Base-by-base conservation (phyloP, 2,888 invertebrate genomes). In the Sesia apiformis region DNA sequence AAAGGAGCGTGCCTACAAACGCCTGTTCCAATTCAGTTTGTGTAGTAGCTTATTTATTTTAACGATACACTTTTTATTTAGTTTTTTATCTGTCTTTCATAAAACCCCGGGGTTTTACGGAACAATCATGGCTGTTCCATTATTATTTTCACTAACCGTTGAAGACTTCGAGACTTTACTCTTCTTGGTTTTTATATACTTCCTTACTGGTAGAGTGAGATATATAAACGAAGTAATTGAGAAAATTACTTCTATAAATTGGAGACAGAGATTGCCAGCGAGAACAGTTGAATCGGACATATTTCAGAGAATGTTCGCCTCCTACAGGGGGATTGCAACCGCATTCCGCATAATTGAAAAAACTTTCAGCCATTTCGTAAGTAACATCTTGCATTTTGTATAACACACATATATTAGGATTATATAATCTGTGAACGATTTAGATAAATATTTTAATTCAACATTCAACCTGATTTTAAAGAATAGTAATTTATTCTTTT, bases 291-390 rank as follows among this genome's bases (percentile, higher is more conserved):
- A 23, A 23, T 38, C 39, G 38, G 50, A 50, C 39, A 50, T 38
- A 39, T 50, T 50, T 39, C 23, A 38, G 38, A 53, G 41, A 8
- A 40, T 57, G 40, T 51, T 43, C 7, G 3, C 5, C 4, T 52
- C 51, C 7, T 57, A 57, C 46, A 52, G 46, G 4, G 5, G 49
- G 38, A 8, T 57, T 4, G 5, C 43, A 1, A 8, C 5, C 4
- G 56, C 43, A n/a, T 57, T 52, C 8, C 4, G 6, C 4, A 51
- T 57, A 43, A 49, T 53, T 8, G 40, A 54, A 23, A 40, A 57
- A 46, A 57, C 52, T 2, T 52, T 54, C n/a, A 6, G 52, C 4
- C 52, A 8, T 4, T 54, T 54, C 38, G 56, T 57, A 41, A 52
- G 56, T 54, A 40, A 23, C 23, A 23, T 23, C 23, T 23, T 23